Evolutionary conservation across 2,888 invertebrate genomes (phyloP), one percentile per base, ranked within the genome.

Genomic region (Cephonodes hylas): DNA sequence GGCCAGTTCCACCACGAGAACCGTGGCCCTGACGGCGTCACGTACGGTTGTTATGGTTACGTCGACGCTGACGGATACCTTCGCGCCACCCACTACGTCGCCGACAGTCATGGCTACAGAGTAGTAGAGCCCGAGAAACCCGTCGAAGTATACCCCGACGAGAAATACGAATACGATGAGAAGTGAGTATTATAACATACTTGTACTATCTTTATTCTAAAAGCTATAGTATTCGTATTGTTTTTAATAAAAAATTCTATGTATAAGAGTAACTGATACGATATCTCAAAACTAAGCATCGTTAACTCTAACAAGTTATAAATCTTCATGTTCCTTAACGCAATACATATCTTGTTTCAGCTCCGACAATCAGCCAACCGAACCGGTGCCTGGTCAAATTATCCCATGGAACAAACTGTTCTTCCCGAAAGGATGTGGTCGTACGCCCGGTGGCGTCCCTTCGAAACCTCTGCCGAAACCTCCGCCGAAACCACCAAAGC

Each of bases 1-100:
- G 95, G 95, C 44, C 96, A 96, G 85, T 96, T 96, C 80, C 96
- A 96, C 81, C 96, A 96, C 78, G 96, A 96, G 86, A 95, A 93
- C 64, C 94, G 95, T 62, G 96, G 96, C 3, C 95, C 95, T 0
- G 96, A 96, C 74, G 95, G 95, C 20, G 95, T 96, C 18, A 96
- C 96, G 0, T 96, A 96, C 74, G 96, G 96, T 68, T 96, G 96
- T 81, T 96, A 96, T 73, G 96, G 96, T 27, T 95, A 95, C 83
- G 93, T 96, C 44, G 95, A 96, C 80, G 94, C 95, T 0, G 94
- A 94, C 57, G 93, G 94, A 42, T 91, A 92, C 64, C 91, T 96
- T 10, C 93, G 94, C 38, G 95, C 94, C 56, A 96, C 96, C 23
- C 96, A 96, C 85, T 96, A 96, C 79, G 93, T 96, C 10, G 96